phyloP scores from a whole-genome alignment of 2,888 invertebrate genomes.

The Spialia ferax region DNA sequence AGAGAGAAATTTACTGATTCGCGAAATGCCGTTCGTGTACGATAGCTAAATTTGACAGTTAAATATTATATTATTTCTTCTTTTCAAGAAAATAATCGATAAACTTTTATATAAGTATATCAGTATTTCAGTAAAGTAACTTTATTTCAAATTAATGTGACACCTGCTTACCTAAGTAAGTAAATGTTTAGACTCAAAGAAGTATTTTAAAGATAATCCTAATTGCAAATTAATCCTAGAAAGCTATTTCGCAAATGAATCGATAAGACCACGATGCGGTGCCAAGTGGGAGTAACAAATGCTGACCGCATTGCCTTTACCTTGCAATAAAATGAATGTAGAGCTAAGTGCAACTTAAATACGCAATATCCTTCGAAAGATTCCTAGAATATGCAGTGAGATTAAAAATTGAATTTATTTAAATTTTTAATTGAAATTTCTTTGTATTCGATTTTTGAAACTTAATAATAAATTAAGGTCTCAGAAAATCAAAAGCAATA shows the following conservation, averaged over 20 bases:
- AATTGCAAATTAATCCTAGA: conserved; percentile 28
- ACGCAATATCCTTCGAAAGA: conserved; percentile 4
- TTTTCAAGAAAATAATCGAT: no score
- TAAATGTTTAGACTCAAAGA: neutral
- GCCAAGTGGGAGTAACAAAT: conserved; percentile 38
- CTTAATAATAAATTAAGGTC: no score
- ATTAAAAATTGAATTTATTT: neutral
- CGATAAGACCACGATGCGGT: conserved; percentile 33
- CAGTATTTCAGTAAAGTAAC: no score
- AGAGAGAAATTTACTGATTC: neutral
- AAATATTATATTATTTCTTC: no score
- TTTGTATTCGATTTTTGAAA: no score
- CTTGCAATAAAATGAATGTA: conserved; percentile 16
- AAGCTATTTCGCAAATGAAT: conserved; percentile 27
- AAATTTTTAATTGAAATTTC: no score
- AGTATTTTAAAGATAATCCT: conserved; percentile 18
- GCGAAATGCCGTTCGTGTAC: neutral
- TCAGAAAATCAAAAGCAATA: no score
- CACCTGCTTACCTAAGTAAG: no score
- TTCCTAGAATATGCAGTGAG: neutral
- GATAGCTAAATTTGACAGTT: no score
- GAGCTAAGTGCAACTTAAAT: conserved; percentile 23
- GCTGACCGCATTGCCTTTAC: conserved; percentile 34
- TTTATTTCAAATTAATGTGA: no score
- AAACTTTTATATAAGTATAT: no score